These are phyloP conservation scores for Anagrus nilaparvatae DNA, from an alignment of 1,140 invertebrate genomes.

Conservation along the genomic window DNA sequence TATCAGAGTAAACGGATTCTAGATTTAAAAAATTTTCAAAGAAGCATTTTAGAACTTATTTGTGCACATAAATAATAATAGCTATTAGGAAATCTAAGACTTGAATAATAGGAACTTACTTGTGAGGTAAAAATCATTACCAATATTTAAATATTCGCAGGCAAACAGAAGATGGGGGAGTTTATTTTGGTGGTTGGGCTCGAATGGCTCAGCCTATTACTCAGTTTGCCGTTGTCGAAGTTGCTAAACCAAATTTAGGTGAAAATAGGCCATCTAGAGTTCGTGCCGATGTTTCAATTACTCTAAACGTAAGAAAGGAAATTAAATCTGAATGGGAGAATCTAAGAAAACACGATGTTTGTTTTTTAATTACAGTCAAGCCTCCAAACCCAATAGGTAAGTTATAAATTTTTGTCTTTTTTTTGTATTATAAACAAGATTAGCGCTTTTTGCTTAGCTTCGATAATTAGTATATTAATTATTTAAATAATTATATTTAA, in stretches of 20 bases:
- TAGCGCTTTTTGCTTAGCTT: too few relatives aligned
- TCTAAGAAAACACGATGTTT: slow-evolving; percentile 94
- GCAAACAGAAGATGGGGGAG: slow-evolving; percentile 76
- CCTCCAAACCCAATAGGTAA: slow-evolving; percentile 72
- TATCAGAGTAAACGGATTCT: too few relatives aligned
- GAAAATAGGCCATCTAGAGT: slow-evolving; percentile 92
- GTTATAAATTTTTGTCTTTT: too few relatives aligned
- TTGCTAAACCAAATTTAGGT: slow-evolving; percentile 79
- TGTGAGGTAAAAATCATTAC: neutral
- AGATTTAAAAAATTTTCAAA: too few relatives aligned
- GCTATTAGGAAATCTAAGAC: too few relatives aligned
- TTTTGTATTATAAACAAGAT: too few relatives aligned
- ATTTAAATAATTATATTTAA: too few relatives aligned
- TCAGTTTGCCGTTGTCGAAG: slow-evolving; percentile 91
- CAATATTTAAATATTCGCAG: slow-evolving; percentile 33
- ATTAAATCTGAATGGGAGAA: slow-evolving; percentile 97
- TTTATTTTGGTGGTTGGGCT: slow-evolving; percentile 94
- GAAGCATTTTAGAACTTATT: too few relatives aligned
- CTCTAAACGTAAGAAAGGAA: slow-evolving; percentile 78
- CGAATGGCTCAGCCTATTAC: slow-evolving; percentile 94
- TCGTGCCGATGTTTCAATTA: slow-evolving; percentile 87
- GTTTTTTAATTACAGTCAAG: slow-evolving; percentile 87
- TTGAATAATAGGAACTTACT: too few relatives aligned
- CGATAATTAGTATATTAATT: too few relatives aligned
- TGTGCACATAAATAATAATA: too few relatives aligned